These are phyloP conservation scores for Panzeria rudis DNA, from an alignment of 2,888 invertebrate genomes.

Conservation along the genomic window DNA sequence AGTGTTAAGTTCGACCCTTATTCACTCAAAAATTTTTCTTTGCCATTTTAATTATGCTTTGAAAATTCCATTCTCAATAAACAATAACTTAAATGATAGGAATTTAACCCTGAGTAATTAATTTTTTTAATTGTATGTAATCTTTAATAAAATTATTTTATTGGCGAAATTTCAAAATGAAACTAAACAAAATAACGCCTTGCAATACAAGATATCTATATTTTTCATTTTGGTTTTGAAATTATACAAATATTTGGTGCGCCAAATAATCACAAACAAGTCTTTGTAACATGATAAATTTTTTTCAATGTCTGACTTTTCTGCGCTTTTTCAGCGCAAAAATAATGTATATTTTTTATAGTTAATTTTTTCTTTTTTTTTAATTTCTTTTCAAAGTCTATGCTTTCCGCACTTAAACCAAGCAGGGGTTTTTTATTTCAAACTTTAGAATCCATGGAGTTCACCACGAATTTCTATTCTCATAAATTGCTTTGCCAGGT, in stretches of 20 bases:
- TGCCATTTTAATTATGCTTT: too few relatives aligned
- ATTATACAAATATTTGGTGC: not conserved
- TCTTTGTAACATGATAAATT: slow-evolving; percentile 80
- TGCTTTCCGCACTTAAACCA: not conserved
- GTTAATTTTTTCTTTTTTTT: not conserved
- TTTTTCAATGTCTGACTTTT: slow-evolving; percentile 50
- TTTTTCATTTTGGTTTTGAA: not conserved
- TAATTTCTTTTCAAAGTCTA: not conserved
- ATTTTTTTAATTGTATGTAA: too few relatives aligned
- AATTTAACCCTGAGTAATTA: too few relatives aligned
- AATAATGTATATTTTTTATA: not conserved
- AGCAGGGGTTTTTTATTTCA: slow-evolving; percentile 5
- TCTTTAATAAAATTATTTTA: too few relatives aligned
- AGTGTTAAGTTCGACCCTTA: too few relatives aligned
- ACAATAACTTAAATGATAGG: too few relatives aligned
- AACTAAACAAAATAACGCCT: too few relatives aligned
- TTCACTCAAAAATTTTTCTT: too few relatives aligned
- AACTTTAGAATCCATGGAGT: not conserved
- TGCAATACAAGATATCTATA: not conserved
- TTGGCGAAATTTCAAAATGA: too few relatives aligned
- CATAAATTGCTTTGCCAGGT: slow-evolving; percentile 60
- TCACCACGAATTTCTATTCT: slow-evolving; percentile 32
- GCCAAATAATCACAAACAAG: slow-evolving; percentile 74
- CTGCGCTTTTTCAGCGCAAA: not conserved
- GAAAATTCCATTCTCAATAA: too few relatives aligned